Evolutionary conservation across 2,113 vertebrate genomes (phyloP).

Genomic region (Acinonyx jubatus): DNA sequence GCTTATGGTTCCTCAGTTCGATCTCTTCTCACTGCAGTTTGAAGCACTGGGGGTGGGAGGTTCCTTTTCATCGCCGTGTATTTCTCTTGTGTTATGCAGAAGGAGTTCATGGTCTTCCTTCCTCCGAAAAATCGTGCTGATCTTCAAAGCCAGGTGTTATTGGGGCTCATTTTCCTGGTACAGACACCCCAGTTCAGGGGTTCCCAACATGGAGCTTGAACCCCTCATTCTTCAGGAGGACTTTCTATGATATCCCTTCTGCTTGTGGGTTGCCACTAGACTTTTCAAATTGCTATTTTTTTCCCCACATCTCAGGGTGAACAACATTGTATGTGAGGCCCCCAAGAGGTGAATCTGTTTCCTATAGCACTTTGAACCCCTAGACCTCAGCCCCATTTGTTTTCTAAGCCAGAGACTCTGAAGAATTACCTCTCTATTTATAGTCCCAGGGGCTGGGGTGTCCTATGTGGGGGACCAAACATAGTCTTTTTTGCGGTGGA

Average conservation of each 20-base stretch:
- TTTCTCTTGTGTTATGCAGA: neutral
- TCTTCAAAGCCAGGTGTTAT: neutral
- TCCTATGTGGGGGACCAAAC: neutral
- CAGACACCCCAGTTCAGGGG: neutral
- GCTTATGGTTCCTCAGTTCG: neutral
- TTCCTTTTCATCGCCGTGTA: neutral
- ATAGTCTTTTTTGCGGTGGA: neutral
- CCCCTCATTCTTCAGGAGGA: neutral
- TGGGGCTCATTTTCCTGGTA: neutral
- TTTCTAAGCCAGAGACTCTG: neutral
- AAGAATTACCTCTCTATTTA: neutral
- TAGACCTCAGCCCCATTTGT: neutral
- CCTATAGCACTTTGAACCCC: neutral
- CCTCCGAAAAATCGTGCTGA: neutral
- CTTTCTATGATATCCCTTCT: neutral
- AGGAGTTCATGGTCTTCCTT: neutral
- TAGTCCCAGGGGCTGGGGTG: neutral
- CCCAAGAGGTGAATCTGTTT: neutral
- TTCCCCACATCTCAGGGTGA: neutral
- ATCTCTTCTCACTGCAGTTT: neutral
- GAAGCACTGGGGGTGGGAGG: neutral
- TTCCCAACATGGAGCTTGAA: neutral
- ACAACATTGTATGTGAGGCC: neutral
- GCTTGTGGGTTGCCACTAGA: neutral
- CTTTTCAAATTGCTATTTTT: neutral